Evolutionary conservation across 2,888 invertebrate genomes (phyloP).

Genomic region (Erebia ligea): DNA sequence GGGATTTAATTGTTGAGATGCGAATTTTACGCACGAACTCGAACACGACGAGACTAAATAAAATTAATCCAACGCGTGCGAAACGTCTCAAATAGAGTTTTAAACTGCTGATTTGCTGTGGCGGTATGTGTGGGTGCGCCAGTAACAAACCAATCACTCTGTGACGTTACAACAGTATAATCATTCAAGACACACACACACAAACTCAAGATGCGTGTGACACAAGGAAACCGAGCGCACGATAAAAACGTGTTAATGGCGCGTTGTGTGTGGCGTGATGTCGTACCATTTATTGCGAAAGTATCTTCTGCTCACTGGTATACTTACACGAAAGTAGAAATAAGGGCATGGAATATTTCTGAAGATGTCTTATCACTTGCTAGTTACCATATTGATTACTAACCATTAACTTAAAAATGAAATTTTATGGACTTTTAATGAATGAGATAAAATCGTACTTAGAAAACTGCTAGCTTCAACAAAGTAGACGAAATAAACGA

Average conservation of each 20-base stretch:
- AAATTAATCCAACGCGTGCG: constrained; percentile 28
- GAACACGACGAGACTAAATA: constrained; percentile 33
- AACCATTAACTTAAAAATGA: neutral
- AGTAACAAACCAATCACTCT: constrained; percentile 36
- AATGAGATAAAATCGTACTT: too few species aligned
- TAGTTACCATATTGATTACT: neutral
- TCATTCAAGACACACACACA: constrained; percentile 26
- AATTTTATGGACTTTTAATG: too few species aligned
- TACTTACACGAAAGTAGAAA: constrained; percentile 21
- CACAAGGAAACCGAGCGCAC: constrained; percentile 39
- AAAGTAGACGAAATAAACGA: too few species aligned
- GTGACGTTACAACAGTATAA: constrained; percentile 34
- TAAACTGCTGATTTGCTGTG: constrained; percentile 33
- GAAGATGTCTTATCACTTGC: neutral
- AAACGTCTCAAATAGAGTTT: constrained; percentile 25
- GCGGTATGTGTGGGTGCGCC: constrained; percentile 37
- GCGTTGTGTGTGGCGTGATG: constrained; percentile 75
- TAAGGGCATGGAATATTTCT: constrained; percentile 12
- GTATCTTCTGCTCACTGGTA: constrained; percentile 43
- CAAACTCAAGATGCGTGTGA: constrained; percentile 26
- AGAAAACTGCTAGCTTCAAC: too few species aligned
- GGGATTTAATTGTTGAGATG: constrained; percentile 13
- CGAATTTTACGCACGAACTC: constrained; percentile 29
- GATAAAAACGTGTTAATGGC: constrained; percentile 58
- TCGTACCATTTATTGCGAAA: constrained; percentile 71